Percentiles rank a stretch among this genome's conserved stretches.
Evolutionary conservation across 2,113 vertebrate genomes (phyloP).

Genomic region (Myotis davidii): DNA sequence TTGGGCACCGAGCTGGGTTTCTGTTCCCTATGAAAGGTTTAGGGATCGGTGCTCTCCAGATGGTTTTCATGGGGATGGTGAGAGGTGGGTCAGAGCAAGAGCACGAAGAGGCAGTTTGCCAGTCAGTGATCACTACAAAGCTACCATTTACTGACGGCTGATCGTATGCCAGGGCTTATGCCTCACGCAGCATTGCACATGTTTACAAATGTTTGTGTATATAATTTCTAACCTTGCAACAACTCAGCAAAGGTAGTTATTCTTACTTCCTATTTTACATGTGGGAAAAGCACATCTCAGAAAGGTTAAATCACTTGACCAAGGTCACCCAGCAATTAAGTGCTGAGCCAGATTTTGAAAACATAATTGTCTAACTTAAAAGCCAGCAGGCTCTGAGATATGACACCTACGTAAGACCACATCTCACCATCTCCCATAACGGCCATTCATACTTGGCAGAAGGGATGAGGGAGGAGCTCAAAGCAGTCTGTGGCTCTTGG

Average conservation of each 20-base stretch:
- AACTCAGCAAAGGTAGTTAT: neutral
- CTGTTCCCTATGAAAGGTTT: neutral
- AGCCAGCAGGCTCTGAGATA: neutral
- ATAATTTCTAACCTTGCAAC: neutral
- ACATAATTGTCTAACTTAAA: neutral
- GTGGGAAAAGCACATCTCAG: neutral
- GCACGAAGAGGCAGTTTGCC: neutral
- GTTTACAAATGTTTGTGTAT: fast-evolving
- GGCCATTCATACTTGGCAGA: neutral
- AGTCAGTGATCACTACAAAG: neutral
- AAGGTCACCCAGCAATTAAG: neutral
- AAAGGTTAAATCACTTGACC: neutral
- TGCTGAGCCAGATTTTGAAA: slow-evolving; percentile 19
- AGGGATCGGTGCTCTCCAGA: neutral
- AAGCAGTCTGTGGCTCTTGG: neutral
- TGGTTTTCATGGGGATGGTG: neutral
- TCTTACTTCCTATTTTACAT: neutral
- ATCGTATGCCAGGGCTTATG: neutral
- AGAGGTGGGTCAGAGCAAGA: neutral
- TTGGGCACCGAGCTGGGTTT: neutral
- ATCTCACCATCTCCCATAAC: neutral
- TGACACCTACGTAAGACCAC: neutral
- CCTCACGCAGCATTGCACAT: neutral
- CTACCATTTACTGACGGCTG: neutral
- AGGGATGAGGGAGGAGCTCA: neutral